phyloP scores from a whole-genome alignment of 2,888 invertebrate genomes.

The Leptothorax acervorum region DNA sequence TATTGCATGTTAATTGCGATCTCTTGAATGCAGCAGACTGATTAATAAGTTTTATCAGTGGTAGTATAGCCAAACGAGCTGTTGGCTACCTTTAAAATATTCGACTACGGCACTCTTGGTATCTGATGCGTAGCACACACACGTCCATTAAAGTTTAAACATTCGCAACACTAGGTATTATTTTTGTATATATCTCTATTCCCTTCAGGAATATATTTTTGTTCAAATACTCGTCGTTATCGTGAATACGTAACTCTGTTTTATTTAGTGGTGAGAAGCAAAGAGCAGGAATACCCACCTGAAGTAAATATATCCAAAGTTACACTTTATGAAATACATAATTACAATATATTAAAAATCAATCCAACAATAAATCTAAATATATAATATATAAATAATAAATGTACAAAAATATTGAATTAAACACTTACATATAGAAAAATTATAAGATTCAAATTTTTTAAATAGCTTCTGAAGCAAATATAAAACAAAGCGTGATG shows the following conservation, averaged over 20 bases:
- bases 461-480: too few species aligned
- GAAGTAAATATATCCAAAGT: constrained; percentile 58
- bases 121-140: neutral
- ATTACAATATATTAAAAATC: neutral
- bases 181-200: constrained; percentile 91
- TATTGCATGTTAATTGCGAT: constrained; percentile 20
- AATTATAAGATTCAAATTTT: too few species aligned
- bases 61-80: neutral
- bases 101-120: neutral
- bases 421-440: too few species aligned
- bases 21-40: neutral
- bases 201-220: constrained; percentile 93
- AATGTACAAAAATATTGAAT: too few species aligned
- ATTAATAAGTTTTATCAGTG: neutral
- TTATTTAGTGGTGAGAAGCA: constrained; percentile 97
- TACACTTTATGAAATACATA: neutral
- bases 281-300: constrained; percentile 93
- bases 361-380: neutral
- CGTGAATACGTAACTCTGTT: constrained; percentile 94
- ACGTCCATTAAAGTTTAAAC: constrained; percentile 75
- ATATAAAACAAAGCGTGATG: too few species aligned
- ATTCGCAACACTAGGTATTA: constrained; percentile 90
- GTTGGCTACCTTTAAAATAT: neutral
- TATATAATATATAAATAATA: too few species aligned
- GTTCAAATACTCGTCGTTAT: constrained; percentile 95